Base-by-base conservation (phyloP, 2,888 invertebrate species). In the Mythimna pallens region DNA sequence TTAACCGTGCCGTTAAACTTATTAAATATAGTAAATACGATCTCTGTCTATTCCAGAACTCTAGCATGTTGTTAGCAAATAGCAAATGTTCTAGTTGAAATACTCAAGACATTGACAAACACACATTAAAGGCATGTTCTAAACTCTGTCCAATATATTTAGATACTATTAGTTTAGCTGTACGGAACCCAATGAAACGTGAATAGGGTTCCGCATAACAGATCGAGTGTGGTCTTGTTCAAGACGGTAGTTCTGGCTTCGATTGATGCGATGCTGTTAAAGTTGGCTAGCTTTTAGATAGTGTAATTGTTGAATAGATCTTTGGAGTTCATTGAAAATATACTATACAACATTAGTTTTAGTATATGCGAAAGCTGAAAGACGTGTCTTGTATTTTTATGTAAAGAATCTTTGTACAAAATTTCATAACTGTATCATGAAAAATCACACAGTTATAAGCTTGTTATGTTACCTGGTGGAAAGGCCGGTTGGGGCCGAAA, bases 71-170 rank as follows among this genome's bases (percentile, higher is more conserved):
- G n/a, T 12, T 30, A 9, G 3, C 57, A 20, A 30, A 3, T 30
- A 57, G 8, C 30, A n/a, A 58, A 59, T n/a, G 34, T 6, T 59
- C 58, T 36, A 61, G 22, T 14, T 40, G 61, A 74, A 58, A 71
- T 30, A 71, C 36, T 14, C 2, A 5, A n/a, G 78, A 76, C 72
- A 47, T 22, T 57, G 73, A 54, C 73, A 72, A 72, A 72, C 17
- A 47, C 40, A 68, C 7, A 58, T 34, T 62, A 68, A 68, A 78
- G 68, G 43, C n/a, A 40, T 30, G 17, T 22, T 43, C 25, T 47
- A 79, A 76, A 79, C 79, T 30, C 25, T 22, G 30, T 64, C 59
- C 62, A 80, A 77, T 77, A 77, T 74, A 80, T 80, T 77, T 54
- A 65, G 80, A 80, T 63, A 43, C 81, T 64, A 81, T 78, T 78